Evolutionary conservation across 2,113 vertebrate genomes (phyloP).

Genomic region (Tachysurus fulvidraco): DNA sequence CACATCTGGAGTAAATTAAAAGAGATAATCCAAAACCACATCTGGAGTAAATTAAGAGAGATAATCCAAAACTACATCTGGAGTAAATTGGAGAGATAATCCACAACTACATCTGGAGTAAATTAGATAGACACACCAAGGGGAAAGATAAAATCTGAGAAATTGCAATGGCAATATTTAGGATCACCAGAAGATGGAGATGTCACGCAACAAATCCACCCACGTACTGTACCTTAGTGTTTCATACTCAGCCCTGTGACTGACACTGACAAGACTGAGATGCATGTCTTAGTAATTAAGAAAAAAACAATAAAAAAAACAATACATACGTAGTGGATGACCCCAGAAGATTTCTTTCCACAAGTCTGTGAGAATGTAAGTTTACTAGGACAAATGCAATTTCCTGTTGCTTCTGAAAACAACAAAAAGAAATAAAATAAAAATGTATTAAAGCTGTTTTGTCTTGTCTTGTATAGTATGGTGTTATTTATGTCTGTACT

Average conservation of each 20-base stretch:
- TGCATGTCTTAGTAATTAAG: not conserved
- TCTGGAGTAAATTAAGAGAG: not conserved
- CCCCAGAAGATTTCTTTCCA: constrained; percentile 83
- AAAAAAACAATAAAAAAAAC: not conserved
- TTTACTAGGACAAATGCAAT: constrained; percentile 83
- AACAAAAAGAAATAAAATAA: not conserved
- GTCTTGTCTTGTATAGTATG: too few relatives aligned
- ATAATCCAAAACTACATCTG: not conserved
- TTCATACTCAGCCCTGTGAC: not conserved
- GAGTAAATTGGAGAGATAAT: not conserved
- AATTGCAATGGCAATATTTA: not conserved
- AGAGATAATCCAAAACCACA: not conserved
- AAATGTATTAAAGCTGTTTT: not conserved
- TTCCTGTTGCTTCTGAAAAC: constrained; percentile 72
- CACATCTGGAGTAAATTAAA: not conserved
- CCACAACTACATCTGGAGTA: not conserved
- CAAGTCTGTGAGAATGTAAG: constrained; percentile 84
- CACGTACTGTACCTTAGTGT: not conserved
- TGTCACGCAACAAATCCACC: constrained; percentile 49
- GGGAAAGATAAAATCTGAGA: not conserved
- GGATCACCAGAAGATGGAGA: constrained; percentile 70
- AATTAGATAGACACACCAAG: not conserved
- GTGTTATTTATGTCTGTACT: too few relatives aligned
- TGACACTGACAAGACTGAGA: constrained; percentile 7
- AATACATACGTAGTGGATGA: constrained; percentile 74